These are phyloP conservation scores for Schlechtendalia chinensis DNA, from an alignment of 1,140 invertebrate genomes.

Conservation along the genomic window DNA sequence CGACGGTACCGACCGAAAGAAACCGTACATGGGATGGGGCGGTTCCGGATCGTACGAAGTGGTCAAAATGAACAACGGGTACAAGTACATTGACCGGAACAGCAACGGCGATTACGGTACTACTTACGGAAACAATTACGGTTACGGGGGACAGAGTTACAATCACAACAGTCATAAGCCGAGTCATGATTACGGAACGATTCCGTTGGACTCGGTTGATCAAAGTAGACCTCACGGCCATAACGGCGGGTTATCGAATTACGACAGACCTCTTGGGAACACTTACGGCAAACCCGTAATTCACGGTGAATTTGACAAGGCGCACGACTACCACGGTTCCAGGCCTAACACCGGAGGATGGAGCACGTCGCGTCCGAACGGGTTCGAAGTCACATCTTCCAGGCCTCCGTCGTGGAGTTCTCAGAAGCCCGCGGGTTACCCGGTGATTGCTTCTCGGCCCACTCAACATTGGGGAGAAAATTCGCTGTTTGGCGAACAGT, in stretches of 20 bases:
- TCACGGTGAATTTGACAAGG: background rate
- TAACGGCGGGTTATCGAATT: no score
- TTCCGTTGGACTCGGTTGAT: background rate
- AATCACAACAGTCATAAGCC: constrained; percentile 31
- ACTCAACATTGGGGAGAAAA: constrained; percentile 39
- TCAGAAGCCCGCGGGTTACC: constrained; percentile 17
- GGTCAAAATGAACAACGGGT: constrained; percentile 22
- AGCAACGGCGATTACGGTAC: constrained; percentile 8
- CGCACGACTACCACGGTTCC: background rate
- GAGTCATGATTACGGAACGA: background rate
- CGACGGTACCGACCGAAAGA: constrained; percentile 12
- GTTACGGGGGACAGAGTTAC: constrained; percentile 23
- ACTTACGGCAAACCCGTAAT: no score
- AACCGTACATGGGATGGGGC: constrained; percentile 38
- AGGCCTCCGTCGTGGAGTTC: background rate
- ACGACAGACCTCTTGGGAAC: background rate
- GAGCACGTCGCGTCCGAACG: constrained; percentile 8
- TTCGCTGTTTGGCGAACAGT: background rate
- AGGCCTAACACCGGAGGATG: background rate
- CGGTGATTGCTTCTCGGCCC: background rate
- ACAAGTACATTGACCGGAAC: constrained; percentile 34
- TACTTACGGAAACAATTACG: constrained; percentile 5
- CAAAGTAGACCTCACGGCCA: constrained; percentile 12
- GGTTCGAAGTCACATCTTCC: background rate
- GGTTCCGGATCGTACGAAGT: constrained; percentile 47